phyloP scores from a whole-genome alignment of 2,113 vertebrate genomes.

The Hippocampus abdominalis region DNA sequence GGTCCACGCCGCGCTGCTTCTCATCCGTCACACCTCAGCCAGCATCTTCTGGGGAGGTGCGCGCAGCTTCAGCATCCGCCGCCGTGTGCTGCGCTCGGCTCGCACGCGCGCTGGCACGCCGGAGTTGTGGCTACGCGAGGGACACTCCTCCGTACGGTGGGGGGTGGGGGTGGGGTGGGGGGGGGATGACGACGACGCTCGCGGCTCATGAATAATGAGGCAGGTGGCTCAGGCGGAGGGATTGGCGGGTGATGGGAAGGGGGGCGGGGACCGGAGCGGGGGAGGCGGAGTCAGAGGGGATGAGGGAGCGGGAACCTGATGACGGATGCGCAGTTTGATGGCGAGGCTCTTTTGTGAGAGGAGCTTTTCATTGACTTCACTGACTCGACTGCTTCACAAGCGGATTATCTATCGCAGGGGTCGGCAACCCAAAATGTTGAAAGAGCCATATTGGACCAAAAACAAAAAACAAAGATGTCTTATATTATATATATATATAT shows the following conservation, averaged over 20 bases:
- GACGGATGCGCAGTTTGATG: slow-evolving; percentile 77
- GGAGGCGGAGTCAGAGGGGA: slow-evolving; percentile 73
- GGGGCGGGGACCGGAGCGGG: slow-evolving; percentile 61
- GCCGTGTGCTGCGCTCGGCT: slow-evolving; percentile 32
- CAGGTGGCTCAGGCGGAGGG: background rate
- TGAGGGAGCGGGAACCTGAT: slow-evolving; percentile 85
- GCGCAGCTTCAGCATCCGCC: slow-evolving; percentile 50
- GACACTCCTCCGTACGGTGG: slow-evolving; percentile 89
- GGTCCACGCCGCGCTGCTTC: slow-evolving; percentile 85
- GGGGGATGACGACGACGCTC: slow-evolving; percentile 83
- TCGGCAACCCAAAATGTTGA: no score
- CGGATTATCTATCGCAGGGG: background rate
- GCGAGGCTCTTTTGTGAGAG: slow-evolving; percentile 80
- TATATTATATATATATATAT: no score
- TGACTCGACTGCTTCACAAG: background rate
- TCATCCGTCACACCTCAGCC: slow-evolving; percentile 92
- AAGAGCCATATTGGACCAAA: no score
- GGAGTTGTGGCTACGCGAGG: slow-evolving; percentile 82
- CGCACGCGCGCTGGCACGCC: slow-evolving; percentile 70
- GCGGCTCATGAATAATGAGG: slow-evolving; percentile 93
- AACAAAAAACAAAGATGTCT: no score
- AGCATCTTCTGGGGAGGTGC: slow-evolving; percentile 72
- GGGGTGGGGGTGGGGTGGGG: slow-evolving; percentile 30
- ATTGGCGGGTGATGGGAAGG: slow-evolving; percentile 75
- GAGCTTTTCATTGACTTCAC: background rate